Evolutionary conservation across 2,113 vertebrate species (phyloP).

Genomic region (Laterallus jamaicensis): DNA sequence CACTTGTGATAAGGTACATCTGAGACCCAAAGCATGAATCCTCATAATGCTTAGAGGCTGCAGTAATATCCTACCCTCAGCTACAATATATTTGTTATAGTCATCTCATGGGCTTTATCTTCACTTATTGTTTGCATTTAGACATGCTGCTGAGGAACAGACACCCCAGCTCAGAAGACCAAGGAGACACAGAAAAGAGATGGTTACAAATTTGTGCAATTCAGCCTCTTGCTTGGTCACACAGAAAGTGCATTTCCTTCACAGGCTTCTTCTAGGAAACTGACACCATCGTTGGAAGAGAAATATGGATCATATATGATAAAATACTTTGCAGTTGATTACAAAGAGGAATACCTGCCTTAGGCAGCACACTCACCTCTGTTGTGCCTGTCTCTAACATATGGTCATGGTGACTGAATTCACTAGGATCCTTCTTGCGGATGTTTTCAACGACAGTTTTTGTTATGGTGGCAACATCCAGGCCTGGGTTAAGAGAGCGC

Average conservation of each 20-base stretch:
- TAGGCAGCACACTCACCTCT: slow-evolving; percentile 57
- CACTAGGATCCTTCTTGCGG: slow-evolving; percentile 82
- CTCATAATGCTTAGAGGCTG: background rate
- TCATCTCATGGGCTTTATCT: background rate
- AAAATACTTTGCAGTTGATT: accelerated
- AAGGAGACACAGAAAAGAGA: background rate
- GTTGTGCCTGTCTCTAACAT: slow-evolving; percentile 80
- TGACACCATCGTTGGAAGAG: background rate
- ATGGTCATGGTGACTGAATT: slow-evolving; percentile 85
- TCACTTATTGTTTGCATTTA: background rate
- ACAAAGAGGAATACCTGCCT: background rate
- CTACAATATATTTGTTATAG: background rate
- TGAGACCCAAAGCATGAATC: background rate
- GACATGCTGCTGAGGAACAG: background rate
- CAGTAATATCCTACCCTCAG: background rate
- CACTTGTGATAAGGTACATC: background rate
- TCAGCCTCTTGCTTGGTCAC: background rate
- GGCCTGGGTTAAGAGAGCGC: slow-evolving; percentile 67
- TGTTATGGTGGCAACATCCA: slow-evolving; percentile 87
- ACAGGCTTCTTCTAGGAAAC: background rate
- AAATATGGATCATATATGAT: background rate
- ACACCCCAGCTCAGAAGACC: background rate
- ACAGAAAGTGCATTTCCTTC: background rate
- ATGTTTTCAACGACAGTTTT: slow-evolving; percentile 92
- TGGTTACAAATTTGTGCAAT: background rate